Evolutionary conservation across 2,888 invertebrate species (phyloP), one percentile per base, ranked within the genome.

Genomic region (Agonopterix alstromeriana): DNA sequence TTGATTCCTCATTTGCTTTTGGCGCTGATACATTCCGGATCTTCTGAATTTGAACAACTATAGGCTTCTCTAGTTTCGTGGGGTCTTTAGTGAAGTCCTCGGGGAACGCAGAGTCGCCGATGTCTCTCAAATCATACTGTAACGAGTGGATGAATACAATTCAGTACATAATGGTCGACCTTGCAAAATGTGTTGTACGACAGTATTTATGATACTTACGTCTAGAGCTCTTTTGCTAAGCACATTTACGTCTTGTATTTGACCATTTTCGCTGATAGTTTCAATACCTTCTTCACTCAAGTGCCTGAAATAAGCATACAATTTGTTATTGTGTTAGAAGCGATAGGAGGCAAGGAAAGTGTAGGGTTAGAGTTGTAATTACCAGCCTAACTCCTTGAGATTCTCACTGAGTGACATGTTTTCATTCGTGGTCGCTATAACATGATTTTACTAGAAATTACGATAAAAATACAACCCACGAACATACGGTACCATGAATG

Each of bases 11-110:
- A 75, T 97, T 96, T 10, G 93, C 93, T 83, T 97, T 98, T 3
- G 98, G 97, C 35, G 97, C 96, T 9, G 97, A 92, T 43, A 97
- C 92, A 85, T 98, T 97, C 10, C 96, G 91, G 45, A 97, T 90
- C 82, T 96, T 96, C 73, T 94, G 94, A 62, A 98, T 92, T 90
- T 98, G 98, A 43, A 98, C 88, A 38, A 98, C 93, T 56, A 97
- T 86, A n/a, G 89, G 82, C 11, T 86, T 89, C 48, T 88, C 81
- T 45, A 91, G 68, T 55, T 87, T 89, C 36, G 79, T 61, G 14
- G 87, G 84, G 45, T 90, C 90, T 70, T 93, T 93, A 50, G 89
- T 82, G 49, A 93, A 86, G 42, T 93, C 93, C 51, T 91, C 91
- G n/a, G 93, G 92, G 56, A 95, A 89, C 50, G 93, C 91, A 48